Conservation (phyloP, 2,888 invertebrate genomes). For the Gandaritis pyraliata region DNA sequence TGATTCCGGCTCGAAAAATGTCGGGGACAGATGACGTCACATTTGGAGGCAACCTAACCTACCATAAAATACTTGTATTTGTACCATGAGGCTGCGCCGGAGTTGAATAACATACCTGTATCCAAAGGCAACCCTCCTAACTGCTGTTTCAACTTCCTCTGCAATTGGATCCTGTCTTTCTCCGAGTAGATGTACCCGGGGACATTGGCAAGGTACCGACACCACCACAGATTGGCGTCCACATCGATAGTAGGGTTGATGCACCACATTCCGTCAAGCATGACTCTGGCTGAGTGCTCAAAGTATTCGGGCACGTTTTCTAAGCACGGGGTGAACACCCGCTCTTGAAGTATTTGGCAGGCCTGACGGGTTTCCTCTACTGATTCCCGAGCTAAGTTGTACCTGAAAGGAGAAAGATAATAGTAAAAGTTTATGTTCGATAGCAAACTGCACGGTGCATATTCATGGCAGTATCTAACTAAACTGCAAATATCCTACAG, state of each 20-base stretch:
- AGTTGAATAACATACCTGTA: constrained; percentile 50
- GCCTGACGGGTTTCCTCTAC: constrained; percentile 86
- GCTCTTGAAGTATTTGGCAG: constrained; percentile 83
- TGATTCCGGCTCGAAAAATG: no score
- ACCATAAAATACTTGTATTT: no score
- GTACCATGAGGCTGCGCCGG: no score
- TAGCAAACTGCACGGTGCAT: no score
- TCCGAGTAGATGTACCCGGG: constrained; percentile 82
- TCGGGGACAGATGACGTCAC: no score
- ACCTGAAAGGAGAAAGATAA: constrained; percentile 71
- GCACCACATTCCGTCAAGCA: constrained; percentile 88
- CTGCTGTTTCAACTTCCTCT: constrained; percentile 52
- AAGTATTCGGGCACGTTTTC: constrained; percentile 86
- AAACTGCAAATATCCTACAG: no score
- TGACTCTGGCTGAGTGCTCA: constrained; percentile 85
- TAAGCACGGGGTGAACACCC: constrained; percentile 86
- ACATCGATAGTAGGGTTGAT: constrained; percentile 86
- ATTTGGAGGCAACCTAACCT: no score
- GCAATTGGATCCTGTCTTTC: constrained; percentile 59
- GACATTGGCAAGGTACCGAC: constrained; percentile 81
- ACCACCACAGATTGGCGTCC: constrained; percentile 80
- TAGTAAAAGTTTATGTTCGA: not conserved
- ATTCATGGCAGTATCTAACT: no score
- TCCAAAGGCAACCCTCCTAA: constrained; percentile 60
- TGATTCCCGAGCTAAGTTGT: constrained; percentile 87